Evolutionary conservation across 92 coral and sea anemone genomes (phyloP).

Genomic region (Plumapathes pennacea): DNA sequence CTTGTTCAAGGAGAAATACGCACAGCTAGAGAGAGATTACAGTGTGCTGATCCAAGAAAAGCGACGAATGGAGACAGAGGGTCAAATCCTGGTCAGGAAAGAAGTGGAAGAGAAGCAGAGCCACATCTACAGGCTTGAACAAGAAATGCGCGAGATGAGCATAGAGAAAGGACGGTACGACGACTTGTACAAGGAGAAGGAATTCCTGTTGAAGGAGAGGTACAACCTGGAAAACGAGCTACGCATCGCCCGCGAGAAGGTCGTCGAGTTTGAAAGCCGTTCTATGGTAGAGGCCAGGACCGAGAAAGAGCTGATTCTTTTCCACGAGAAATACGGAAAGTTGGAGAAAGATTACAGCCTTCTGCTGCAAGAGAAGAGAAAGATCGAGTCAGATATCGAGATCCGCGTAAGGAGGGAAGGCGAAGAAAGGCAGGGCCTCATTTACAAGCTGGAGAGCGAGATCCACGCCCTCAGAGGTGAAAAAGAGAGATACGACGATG

Average conservation of each 20-base stretch:
- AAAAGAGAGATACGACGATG: conserved; percentile 27
- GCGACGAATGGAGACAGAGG: conserved; percentile 30
- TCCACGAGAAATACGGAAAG: conserved; percentile 16
- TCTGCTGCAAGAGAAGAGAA: conserved; percentile 23
- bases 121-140: conserved; percentile 2
- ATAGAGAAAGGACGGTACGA: no score
- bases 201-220: conserved; percentile 8
- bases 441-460: conserved; percentile 54
- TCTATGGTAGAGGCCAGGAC: conserved; percentile 2
- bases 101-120: conserved; percentile 19
- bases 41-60: conserved; percentile 18
- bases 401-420: conserved; percentile 26
- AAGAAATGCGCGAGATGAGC: conserved; percentile 1
- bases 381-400: conserved; percentile 43
- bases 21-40: conserved; percentile 40
- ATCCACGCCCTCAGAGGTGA: conserved; percentile 40
- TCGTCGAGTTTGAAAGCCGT: no score
- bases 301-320: conserved; percentile 9
- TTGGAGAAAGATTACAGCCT: conserved; percentile 34
- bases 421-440: conserved; percentile 44
- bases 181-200: conserved; percentile 22
- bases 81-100: conserved; percentile 28
- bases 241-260: conserved; percentile 37
- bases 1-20: conserved; percentile 5
- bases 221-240: conserved; percentile 19